Evolutionary conservation across 2,113 vertebrate species (phyloP).

Genomic region (Pteropus alecto): DNA sequence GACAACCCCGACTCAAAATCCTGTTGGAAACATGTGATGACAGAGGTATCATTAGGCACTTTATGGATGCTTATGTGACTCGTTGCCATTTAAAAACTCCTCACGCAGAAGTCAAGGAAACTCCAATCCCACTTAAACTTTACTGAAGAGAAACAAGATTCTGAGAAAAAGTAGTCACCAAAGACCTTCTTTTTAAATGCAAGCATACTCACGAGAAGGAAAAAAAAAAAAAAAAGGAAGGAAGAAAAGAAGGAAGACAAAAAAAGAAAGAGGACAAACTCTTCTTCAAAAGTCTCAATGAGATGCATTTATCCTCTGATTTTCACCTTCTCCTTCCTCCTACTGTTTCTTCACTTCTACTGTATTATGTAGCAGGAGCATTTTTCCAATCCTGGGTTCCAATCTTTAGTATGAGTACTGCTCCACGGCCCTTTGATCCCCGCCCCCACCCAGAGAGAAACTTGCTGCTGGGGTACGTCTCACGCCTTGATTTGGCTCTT

Average conservation of each 20-base stretch:
- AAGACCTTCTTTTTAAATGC: background rate
- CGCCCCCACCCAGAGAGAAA: rapidly evolving
- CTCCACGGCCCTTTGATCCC: background rate
- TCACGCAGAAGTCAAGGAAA: constrained; percentile 48
- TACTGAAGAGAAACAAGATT: background rate
- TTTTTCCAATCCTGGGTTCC: background rate
- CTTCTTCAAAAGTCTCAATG: background rate
- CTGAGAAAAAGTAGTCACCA: background rate
- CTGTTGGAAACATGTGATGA: background rate
- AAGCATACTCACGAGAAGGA: background rate
- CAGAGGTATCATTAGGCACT: background rate
- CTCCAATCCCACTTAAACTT: background rate
- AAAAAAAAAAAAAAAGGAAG: rapidly evolving
- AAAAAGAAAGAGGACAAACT: background rate
- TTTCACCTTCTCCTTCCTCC: background rate
- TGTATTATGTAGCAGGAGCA: background rate
- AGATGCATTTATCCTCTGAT: background rate
- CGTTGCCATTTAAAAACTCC: constrained; percentile 41
- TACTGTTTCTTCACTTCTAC: background rate
- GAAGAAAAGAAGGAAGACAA: background rate
- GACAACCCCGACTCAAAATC: background rate
- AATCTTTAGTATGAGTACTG: background rate
- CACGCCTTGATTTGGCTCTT: background rate
- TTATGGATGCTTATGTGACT: background rate
- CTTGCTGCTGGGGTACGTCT: background rate